phyloP scores from a whole-genome alignment of 2,888 invertebrate genomes.

The Chalcosyrphus nemorum region DNA sequence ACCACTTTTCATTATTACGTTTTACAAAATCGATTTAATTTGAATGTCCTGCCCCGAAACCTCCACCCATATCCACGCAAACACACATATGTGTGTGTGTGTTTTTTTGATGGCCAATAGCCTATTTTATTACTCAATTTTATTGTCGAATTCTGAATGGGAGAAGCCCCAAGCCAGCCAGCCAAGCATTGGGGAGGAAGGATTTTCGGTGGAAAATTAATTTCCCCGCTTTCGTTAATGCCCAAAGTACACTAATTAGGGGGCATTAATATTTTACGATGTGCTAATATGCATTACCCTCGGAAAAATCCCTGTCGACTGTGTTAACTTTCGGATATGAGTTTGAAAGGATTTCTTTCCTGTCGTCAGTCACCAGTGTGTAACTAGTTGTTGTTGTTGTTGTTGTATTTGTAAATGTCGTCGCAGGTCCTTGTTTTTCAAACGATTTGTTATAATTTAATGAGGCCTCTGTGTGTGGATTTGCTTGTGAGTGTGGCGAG shows the following conservation, averaged over 20 bases:
- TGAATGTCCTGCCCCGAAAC: neutral
- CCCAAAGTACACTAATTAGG: constrained; percentile 70
- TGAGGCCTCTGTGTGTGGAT: constrained; percentile 15
- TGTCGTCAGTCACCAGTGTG: constrained; percentile 39
- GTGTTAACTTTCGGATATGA: constrained; percentile 65
- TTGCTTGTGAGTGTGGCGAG: constrained; percentile 32
- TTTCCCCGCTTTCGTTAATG: constrained; percentile 57
- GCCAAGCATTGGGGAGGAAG: neutral
- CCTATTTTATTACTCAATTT: constrained; percentile 33
- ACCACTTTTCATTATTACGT: neutral
- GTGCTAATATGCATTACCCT: constrained; percentile 68
- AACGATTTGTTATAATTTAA: constrained; percentile 59
- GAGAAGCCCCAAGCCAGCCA: neutral
- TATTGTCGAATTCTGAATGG: constrained; percentile 22
- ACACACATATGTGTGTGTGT: neutral
- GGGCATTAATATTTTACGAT: constrained; percentile 71
- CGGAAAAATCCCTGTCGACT: constrained; percentile 65
- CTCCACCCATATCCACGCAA: neutral
- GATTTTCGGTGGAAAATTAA: constrained; percentile 53
- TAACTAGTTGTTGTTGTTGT: constrained; percentile 1
- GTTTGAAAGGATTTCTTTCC: constrained; percentile 68
- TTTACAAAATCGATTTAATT: constrained; percentile 26
- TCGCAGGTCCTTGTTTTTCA: constrained; percentile 27
- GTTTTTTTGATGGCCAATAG: neutral
- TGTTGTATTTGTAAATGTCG: neutral